Evolutionary conservation across 1,140 invertebrate genomes (phyloP).

Genomic region (Pseudomyrmex pallidus): DNA sequence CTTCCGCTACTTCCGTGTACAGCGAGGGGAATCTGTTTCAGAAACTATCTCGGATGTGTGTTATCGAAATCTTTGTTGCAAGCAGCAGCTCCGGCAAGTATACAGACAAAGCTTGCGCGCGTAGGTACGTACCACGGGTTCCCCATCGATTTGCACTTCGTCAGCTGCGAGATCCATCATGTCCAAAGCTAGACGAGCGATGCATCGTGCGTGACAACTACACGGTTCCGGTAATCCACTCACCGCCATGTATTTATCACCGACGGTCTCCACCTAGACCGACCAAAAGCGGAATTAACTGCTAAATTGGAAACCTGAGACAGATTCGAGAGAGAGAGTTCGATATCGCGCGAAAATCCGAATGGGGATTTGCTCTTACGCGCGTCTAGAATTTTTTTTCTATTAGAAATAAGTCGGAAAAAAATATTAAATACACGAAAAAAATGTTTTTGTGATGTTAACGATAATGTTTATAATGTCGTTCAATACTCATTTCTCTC

Average conservation of each 20-base stretch:
- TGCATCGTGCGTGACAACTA: slow-evolving; percentile 95
- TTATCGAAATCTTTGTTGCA: neutral
- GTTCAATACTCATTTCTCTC: too few species aligned
- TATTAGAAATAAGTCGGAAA: too few species aligned
- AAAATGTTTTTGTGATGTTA: too few species aligned
- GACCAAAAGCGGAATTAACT: slow-evolving; percentile 61
- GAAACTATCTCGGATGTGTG: too few species aligned
- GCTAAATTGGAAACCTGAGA: slow-evolving; percentile 36
- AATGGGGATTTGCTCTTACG: neutral
- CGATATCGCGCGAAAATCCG: neutral
- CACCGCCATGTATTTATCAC: slow-evolving; percentile 99
- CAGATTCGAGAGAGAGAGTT: slow-evolving; percentile 6
- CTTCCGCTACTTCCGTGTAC: neutral
- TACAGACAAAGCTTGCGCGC: neutral
- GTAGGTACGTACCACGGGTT: slow-evolving; percentile 90
- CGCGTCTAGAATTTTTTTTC: neutral
- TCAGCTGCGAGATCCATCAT: slow-evolving; percentile 96
- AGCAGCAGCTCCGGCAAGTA: neutral
- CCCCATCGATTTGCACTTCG: slow-evolving; percentile 93
- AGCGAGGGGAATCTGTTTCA: too few species aligned
- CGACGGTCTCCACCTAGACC: slow-evolving; percentile 98
- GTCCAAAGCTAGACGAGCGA: slow-evolving; percentile 96
- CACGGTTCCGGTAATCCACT: slow-evolving; percentile 98
- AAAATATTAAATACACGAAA: too few species aligned
- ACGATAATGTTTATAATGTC: too few species aligned